Evolutionary conservation across 2,888 invertebrate species (phyloP).

Genomic region (Rhingia campestris): DNA sequence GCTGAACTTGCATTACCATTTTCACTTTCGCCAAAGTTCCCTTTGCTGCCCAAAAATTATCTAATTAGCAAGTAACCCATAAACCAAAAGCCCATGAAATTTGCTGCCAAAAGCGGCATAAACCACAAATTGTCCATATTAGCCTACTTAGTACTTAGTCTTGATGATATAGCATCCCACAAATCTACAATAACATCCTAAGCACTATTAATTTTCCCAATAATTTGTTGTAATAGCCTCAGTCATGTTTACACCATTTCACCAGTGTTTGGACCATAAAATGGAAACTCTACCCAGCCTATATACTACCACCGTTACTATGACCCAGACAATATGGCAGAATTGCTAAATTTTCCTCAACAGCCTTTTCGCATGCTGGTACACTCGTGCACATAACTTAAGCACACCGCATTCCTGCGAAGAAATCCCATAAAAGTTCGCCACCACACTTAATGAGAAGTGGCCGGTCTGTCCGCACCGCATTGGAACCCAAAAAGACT

Average conservation of each 20-base stretch:
- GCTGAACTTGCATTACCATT: too few species aligned
- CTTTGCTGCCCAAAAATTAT: too few species aligned
- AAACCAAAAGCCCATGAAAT: background rate
- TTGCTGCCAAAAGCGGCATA: background rate
- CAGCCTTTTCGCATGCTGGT: background rate
- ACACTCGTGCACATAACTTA: constrained; percentile 63
- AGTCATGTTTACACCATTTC: constrained; percentile 28
- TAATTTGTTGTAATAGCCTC: constrained; percentile 26
- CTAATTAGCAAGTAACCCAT: background rate
- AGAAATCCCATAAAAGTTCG: constrained; percentile 72
- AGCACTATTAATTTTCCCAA: constrained; percentile 37
- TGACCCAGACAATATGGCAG: constrained; percentile 66
- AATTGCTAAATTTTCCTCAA: constrained; percentile 51
- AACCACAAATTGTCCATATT: background rate
- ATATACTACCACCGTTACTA: constrained; percentile 51
- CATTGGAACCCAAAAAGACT: constrained; percentile 26
- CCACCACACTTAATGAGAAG: constrained; percentile 69
- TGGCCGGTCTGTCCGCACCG: constrained; percentile 33
- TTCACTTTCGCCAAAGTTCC: too few species aligned
- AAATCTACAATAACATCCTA: background rate
- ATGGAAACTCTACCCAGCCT: constrained; percentile 50
- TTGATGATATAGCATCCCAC: background rate
- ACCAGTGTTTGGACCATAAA: constrained; percentile 44
- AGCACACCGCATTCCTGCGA: constrained; percentile 70
- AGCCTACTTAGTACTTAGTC: too few species aligned